Evolutionary conservation across 2,888 invertebrate species (phyloP).

Genomic region (Eupithecia vulgata): DNA sequence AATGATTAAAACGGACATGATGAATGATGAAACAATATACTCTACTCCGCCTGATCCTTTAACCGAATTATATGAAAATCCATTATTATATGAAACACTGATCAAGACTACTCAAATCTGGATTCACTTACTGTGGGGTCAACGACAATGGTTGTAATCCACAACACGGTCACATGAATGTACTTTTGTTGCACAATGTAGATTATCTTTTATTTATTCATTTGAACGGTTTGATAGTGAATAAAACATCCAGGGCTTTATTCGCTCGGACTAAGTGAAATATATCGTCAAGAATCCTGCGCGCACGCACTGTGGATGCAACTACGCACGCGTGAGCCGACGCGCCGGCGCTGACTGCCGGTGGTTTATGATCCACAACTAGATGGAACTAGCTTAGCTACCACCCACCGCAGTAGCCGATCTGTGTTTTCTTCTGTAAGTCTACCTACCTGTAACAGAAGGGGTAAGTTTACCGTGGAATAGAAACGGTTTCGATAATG

Average conservation of each 20-base stretch:
- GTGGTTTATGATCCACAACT: neutral
- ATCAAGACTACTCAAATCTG: neutral
- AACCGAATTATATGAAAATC: neutral
- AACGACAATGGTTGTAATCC: neutral
- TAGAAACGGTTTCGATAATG: neutral
- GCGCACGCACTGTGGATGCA: conserved; percentile 5
- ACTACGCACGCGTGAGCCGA: conserved; percentile 18
- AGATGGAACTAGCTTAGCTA: neutral
- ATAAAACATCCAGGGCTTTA: neutral
- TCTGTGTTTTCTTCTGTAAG: neutral
- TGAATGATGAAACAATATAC: too few species aligned
- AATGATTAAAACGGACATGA: too few species aligned
- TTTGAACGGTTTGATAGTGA: neutral
- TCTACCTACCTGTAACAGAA: neutral
- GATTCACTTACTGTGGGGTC: neutral
- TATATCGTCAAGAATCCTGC: neutral
- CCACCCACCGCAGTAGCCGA: neutral
- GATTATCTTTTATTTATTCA: neutral
- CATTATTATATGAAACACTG: neutral
- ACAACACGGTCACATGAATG: neutral
- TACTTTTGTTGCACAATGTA: neutral
- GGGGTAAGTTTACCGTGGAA: neutral
- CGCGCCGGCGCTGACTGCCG: conserved; percentile 21
- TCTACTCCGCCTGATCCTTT: neutral
- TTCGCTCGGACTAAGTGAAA: neutral